phyloP scores from a whole-genome alignment of 2,797 vertebrate species.

The Pangasius macronema region DNA sequence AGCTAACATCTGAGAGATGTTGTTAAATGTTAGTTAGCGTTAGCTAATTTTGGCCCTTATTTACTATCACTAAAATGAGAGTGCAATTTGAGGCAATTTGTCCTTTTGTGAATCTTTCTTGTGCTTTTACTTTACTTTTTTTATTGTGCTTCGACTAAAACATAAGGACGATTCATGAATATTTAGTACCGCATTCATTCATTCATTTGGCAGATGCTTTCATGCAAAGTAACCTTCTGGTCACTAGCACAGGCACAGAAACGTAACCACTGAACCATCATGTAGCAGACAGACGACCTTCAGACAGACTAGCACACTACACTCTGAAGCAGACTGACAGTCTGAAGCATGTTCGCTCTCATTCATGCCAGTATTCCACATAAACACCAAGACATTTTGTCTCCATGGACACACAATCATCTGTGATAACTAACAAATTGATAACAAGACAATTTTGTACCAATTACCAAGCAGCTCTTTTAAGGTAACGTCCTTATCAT shows the following conservation, averaged over 20 bases:
- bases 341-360: background rate
- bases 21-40: background rate
- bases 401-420: background rate
- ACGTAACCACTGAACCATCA: background rate
- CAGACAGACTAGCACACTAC: background rate
- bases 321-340: background rate
- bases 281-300: background rate
- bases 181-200: background rate
- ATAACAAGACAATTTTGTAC: background rate
- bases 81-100: background rate
- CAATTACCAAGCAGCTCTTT: background rate
- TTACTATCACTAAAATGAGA: background rate
- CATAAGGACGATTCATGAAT: background rate
- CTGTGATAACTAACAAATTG: background rate
- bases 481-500: background rate
- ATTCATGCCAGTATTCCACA: background rate
- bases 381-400: background rate
- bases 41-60: background rate
- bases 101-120: background rate
- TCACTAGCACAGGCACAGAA: background rate
- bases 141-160: background rate
- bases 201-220: background rate
- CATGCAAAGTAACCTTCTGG: background rate
- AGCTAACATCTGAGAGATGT: background rate
- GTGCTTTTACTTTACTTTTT: background rate